These are phyloP conservation scores for Leucophenga maculata DNA, from an alignment of 2,888 invertebrate genomes.

Conservation along the genomic window DNA sequence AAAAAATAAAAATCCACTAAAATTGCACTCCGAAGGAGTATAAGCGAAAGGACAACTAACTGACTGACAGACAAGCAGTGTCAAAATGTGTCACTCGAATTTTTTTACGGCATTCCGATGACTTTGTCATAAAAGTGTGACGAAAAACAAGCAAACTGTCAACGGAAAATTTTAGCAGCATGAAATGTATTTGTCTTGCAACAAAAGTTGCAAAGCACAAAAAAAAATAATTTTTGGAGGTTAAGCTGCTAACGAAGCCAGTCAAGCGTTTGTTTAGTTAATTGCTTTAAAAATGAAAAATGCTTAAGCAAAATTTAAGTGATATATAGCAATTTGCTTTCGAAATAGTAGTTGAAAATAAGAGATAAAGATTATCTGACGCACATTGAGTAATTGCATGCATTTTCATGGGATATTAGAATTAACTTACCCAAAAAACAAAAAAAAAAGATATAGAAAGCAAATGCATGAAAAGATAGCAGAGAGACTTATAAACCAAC, in stretches of 20 bases:
- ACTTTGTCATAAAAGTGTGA: slow-evolving; percentile 21
- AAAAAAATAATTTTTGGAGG: neutral
- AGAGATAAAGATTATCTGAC: neutral
- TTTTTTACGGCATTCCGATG: slow-evolving; percentile 21
- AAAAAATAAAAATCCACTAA: neutral
- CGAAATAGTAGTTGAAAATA: neutral
- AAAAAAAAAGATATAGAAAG: neutral
- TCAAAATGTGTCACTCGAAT: slow-evolving; percentile 12
- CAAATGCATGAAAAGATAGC: neutral
- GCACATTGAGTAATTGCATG: slow-evolving; percentile 7
- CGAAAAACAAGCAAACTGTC: neutral
- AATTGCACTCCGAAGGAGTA: neutral
- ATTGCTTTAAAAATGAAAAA: neutral
- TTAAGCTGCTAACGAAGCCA: slow-evolving; percentile 5
- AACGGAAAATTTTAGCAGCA: neutral
- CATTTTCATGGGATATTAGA: slow-evolving; percentile 2
- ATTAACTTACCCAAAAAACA: neutral
- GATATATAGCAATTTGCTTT: neutral
- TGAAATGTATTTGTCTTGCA: neutral
- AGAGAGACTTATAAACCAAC: too few relatives aligned
- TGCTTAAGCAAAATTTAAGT: neutral
- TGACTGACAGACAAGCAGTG: neutral
- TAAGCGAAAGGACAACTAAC: neutral
- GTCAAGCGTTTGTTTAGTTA: slow-evolving; percentile 6
- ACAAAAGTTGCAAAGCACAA: neutral